phyloP scores from a whole-genome alignment of 2,797 vertebrate genomes.

The Etheostoma nigrum region DNA sequence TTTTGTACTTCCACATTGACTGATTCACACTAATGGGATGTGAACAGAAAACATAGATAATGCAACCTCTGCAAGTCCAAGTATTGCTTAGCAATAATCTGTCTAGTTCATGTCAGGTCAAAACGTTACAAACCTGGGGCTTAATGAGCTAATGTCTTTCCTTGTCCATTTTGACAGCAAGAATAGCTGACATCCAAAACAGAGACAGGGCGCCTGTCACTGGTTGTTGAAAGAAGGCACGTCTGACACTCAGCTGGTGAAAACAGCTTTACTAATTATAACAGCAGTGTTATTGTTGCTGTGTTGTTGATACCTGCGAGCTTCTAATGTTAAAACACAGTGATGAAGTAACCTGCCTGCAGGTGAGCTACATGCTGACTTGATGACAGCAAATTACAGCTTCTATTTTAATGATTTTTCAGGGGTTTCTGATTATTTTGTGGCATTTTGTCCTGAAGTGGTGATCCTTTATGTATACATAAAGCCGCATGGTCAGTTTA shows the following conservation, averaged over 20 bases:
- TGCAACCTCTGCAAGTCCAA: not conserved
- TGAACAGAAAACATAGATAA: not conserved
- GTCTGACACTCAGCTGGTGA: constrained; percentile 28
- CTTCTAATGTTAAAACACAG: constrained; percentile 24
- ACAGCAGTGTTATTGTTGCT: constrained; percentile 20
- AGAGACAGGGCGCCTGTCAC: not conserved
- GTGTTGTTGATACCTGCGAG: constrained; percentile 23
- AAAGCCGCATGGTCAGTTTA: not conserved
- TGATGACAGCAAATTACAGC: constrained; percentile 11
- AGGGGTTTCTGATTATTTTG: not conserved
- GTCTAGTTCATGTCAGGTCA: not conserved
- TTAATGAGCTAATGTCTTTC: not conserved
- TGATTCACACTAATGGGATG: not conserved
- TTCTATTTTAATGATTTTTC: constrained; percentile 1
- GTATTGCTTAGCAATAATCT: not conserved
- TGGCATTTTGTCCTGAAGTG: no score
- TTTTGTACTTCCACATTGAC: no score
- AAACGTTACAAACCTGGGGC: not conserved
- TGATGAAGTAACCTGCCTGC: constrained; percentile 26
- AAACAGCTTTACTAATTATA: constrained; percentile 47
- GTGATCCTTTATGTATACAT: not conserved
- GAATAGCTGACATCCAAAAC: not conserved
- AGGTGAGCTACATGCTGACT: constrained; percentile 9
- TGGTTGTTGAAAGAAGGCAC: not conserved
- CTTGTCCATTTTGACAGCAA: constrained; percentile 1